Base-by-base conservation (phyloP, 2,113 vertebrate species). In the Coracopsis vasa region DNA sequence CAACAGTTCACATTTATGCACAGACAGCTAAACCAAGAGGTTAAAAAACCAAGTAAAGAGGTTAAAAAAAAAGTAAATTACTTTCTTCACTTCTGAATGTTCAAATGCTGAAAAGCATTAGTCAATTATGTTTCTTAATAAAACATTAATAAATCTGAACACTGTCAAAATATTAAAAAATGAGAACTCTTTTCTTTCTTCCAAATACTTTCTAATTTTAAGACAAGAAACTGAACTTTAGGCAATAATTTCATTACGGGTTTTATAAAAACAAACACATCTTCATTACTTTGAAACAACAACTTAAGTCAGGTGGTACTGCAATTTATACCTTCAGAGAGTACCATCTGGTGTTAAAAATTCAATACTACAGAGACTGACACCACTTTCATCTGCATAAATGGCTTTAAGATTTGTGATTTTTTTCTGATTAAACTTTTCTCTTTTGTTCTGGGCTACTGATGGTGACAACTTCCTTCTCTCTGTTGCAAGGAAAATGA, bases 261-360 rank as follows among this genome's bases (percentile, higher is more conserved):
- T 44, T 91, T 85, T 77, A n/a, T 39, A 23, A 75, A 90, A 79
- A 11, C 5, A 72, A 79, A 70, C 48, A 10, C 2, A 6, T 54
- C 20, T 41, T 69, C 3, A 41, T 77, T n/a, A 45, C 37, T 62
- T 75, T 74, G 47, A 61, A 90, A 37, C 3, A 50, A 25, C 7
- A 7, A 47, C 16, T 6, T 67, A 25, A 62, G 47, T 65, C 50
- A 60, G 13, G 20, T 42, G 10, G 27, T 47, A 53, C 24, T 64
- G 12, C 23, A 80, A 64, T 83, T 71, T 71, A n/a, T 60, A 71
- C 47, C 50, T 80, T 74, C 35, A 39, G 48, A 88, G 20, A 62
- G 16, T 83, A 83, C 50, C 42, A 80, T 58, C 54, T 86, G 56
- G 15, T 67, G 71, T 83, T 90, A 78, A 90, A 91, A 94, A 71